Evolutionary conservation across 2,113 vertebrate genomes (phyloP), one percentile per base, ranked within the genome.

Genomic region (Oreamnos americanus): DNA sequence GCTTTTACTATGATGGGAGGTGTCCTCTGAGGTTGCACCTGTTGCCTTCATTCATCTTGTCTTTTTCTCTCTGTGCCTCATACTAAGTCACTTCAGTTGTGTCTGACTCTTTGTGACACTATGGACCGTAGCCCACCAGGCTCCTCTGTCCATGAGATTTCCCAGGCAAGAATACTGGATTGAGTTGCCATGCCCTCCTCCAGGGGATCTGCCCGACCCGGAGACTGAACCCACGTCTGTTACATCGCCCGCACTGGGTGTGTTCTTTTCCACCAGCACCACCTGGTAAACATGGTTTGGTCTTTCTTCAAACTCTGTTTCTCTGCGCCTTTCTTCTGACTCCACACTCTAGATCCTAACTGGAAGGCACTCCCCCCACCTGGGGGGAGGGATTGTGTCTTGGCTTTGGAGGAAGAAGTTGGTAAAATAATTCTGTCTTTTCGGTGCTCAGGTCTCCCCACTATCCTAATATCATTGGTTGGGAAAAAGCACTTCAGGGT

Each of bases 371-470:
- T 36, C 53, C 23, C 10, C 12, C 16, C 3, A 64, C 23, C 16
- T 43, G 30, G 14, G 33, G 23, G 43, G 53, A 21, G 43, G 47
- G 49, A 25, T 51, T 51, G 49, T 21, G 79, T 21, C 4, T 49
- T n/a, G 78, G 26, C 47, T 21, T 76, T 26, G 79, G 81, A 96
- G 89, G 58, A 58, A 90, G 49, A 74, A 67, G 78, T 45, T 82
- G 51, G 78, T 39, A 82, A 89, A 57, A 16, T 28, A 13, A 89
- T 2, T 23, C 78, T 60, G 13, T 26, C 5, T 62, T 36, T 43
- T 53, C 1, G 15, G 8, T 71, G 26, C 39, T 6, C 4, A 15
- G 11, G 2, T 85, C 45, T 82, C 33, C 64, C 33, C 7, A 30
- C 10, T 43, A 33, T 28, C 49, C 11, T 17, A 0, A 43, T 36